A percentile compares a stretch with the other conserved stretches of the same genome.
phyloP scores from a whole-genome alignment of 2,797 vertebrate genomes.

The Pseudochromis fuscus region DNA sequence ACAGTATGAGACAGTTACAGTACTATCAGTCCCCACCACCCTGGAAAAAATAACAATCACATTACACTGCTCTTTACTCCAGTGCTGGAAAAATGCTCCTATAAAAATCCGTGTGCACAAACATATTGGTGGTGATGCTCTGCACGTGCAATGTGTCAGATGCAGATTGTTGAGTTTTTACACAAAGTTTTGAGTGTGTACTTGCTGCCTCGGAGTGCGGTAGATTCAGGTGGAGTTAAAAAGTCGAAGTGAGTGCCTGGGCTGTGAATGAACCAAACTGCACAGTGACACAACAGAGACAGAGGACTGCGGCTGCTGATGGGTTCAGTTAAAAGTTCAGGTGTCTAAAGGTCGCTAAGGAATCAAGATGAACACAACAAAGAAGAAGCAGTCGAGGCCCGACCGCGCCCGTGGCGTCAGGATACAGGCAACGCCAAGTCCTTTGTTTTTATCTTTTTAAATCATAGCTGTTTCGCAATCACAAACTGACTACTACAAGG shows the following conservation, averaged over 20 bases:
- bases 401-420: slow-evolving; percentile 47
- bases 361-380: slow-evolving; percentile 69
- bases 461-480: slow-evolving; percentile 66
- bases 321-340: slow-evolving; percentile 61
- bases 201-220: slow-evolving; percentile 12
- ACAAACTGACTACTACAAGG: slow-evolving; percentile 76
- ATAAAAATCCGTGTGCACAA: slow-evolving; percentile 26
- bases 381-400: slow-evolving; percentile 51
- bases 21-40: slow-evolving; percentile 34
- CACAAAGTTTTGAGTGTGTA: slow-evolving; percentile 20
- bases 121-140: slow-evolving; percentile 21
- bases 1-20: slow-evolving; percentile 48
- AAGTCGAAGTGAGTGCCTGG: slow-evolving; percentile 49
- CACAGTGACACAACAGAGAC: slow-evolving; percentile 56
- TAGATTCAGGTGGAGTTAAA: slow-evolving; percentile 44
- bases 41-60: slow-evolving; percentile 22
- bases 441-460: slow-evolving; percentile 28
- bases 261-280: slow-evolving; percentile 58
- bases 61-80: slow-evolving; percentile 40
- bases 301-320: slow-evolving; percentile 57
- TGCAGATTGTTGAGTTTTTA: slow-evolving; percentile 32
- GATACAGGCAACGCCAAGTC: slow-evolving; percentile 45
- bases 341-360: slow-evolving; percentile 64
- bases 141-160: slow-evolving; percentile 22
- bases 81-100: slow-evolving; percentile 26